Conservation (phyloP, 2,888 invertebrate genomes). For the Operophtera brumata region DNA sequence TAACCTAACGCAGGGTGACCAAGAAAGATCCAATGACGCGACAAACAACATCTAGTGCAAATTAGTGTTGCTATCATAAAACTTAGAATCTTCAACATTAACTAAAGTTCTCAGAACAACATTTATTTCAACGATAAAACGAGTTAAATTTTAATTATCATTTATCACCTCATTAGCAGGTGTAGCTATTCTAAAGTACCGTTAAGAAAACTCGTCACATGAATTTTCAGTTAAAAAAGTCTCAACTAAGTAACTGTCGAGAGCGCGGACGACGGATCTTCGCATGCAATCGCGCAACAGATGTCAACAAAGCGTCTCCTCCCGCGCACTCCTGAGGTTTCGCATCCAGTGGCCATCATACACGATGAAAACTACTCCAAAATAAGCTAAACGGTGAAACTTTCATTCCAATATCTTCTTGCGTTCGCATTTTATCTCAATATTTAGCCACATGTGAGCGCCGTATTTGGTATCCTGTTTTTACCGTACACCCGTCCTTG, state of each 20-base stretch:
- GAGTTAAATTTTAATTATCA: constrained; percentile 22
- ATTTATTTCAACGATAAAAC: background rate
- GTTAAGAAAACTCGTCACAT: constrained; percentile 30
- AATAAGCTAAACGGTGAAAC: constrained; percentile 53
- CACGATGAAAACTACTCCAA: constrained; percentile 45
- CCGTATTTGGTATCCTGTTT: constrained; percentile 77
- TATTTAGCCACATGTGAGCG: constrained; percentile 75
- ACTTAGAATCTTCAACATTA: no score
- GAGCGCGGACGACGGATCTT: constrained; percentile 37
- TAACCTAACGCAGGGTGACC: no score
- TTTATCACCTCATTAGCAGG: constrained; percentile 25
- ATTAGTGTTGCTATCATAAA: no score
- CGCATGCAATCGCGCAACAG: constrained; percentile 41
- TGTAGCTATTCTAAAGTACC: constrained; percentile 15
- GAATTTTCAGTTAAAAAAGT: constrained; percentile 34
- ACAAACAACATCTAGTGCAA: no score
- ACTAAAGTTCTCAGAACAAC: no score
- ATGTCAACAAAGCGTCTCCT: constrained; percentile 55
- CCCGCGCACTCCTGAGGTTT: constrained; percentile 41
- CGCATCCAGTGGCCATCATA: constrained; percentile 25
- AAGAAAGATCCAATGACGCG: no score
- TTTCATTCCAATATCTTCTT: constrained; percentile 48
- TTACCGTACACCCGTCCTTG: constrained; percentile 51
- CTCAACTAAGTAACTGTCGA: constrained; percentile 22
- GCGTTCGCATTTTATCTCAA: constrained; percentile 55